Evolutionary conservation across 2,888 invertebrate species (phyloP), one percentile per base, ranked within the genome.

Genomic region (Helleia helle): DNA sequence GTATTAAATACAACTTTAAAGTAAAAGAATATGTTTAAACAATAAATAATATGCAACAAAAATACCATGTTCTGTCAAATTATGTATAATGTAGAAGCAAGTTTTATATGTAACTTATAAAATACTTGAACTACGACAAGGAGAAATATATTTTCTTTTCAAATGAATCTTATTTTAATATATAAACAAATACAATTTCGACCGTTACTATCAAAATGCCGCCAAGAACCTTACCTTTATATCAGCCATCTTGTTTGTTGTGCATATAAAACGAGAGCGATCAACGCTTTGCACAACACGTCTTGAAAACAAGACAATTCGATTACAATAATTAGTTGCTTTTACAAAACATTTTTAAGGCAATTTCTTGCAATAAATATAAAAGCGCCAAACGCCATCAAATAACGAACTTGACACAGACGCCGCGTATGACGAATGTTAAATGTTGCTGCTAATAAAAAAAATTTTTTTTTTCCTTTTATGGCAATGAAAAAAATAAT

Each of bases 201-300:
- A 70, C 80, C 79, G 83, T 81, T 81, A 72, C 39, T 55, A 68
- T 65, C 66, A 80, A 83, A 84, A 81, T 80, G 76, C 84, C 84
- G 84, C 84, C 79, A 83, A 81, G 42, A 42, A 36, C 50, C 72
- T 74, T 62, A 85, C 85, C 80, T 83, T 84, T 66, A 85, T 83
- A 84, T 85, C 85, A 77, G 85, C 83, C 85, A 86, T 84, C 68
- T 83, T 84, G 74, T 54, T 52, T 43, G 58, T 58, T 45, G 60
- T 71, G 58, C 57, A 64, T 56, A 60, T 61, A 59, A 58, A 62
- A 56, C 65, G 65, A 57, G 55, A 58, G 72, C 72, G 73, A 72
- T 75, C 65, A 65, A 75, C 72, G 80, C 79, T 57, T 62, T 51
- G 54, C 54, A 62, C 52, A 44, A 57, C 64, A 57, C 59, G 64